Base-by-base conservation (phyloP, 2,888 invertebrate genomes). In the Acanthopleura granulata region DNA sequence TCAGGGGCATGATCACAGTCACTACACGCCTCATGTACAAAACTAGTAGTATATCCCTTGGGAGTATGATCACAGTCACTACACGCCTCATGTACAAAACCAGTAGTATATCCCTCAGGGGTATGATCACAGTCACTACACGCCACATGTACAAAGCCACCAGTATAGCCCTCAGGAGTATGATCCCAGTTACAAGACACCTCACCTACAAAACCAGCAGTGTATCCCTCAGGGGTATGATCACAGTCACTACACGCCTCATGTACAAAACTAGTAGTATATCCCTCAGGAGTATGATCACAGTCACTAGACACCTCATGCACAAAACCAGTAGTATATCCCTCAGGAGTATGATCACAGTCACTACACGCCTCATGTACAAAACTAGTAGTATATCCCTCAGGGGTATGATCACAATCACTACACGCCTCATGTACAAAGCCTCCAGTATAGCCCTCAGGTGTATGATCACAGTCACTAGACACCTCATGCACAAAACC, bases 231-330 rank as follows among this genome's bases (percentile, higher is more conserved):
- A 40, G 9, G 40, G 40, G 40, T 40, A 40, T 40, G 4, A 40
- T 40, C 40, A 40, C 40, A 40, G 40, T 40, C 40, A 40, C 40
- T 40, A 40, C 3, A 40, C 40, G 40, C 40, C 40, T 40, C 40
- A 40, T 9, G 4, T 40, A 6, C 40, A 40, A 40, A 40, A 40
- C 40, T 9, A 40, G 40, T 40, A 40, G 40, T 40, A 40, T 94
- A 84, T 95, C 95, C 79, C 96, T 93, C 72, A 98, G 91, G 0
- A 98, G 97, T 87, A 98, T 94, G 0, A 97, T 95, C n/a, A 98
- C 91, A 79, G 94, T 94, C 40, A 3, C 40, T 6, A 40, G 40
- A 40, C 40, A 3, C 3, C 9, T 9, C 40, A 9, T 9, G 9
- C 4, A 9, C 40, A 40, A 40, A 29, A 95, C 95, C 11, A 91